Base-by-base conservation (phyloP, 2,113 vertebrate species). In the Rissa tridactyla region DNA sequence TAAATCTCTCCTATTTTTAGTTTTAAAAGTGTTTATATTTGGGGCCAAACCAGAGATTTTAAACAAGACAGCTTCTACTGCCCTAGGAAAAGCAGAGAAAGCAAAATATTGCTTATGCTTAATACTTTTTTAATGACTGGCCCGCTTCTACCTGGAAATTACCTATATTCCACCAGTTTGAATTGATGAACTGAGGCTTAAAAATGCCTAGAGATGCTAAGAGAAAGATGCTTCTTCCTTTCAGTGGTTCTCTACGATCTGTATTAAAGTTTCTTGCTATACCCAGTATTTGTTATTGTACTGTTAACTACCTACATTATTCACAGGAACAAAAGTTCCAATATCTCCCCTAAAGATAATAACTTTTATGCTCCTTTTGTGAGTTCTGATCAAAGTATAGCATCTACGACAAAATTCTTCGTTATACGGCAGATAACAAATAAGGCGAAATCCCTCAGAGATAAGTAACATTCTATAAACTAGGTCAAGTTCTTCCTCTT, bases 401-500 rank as follows among this genome's bases (percentile, higher is more conserved):
- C 36, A 83, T 26, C 61, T 86, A 32, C 8, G 6, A 58, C 57
- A 92, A 95, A 88, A 94, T 64, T 92, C 65, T 83, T 90, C 77
- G 88, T 90, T 91, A 49, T 83, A 72, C 66, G 51, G 44, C 44
- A 94, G 65, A 91, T 46, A 89, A 7, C n/a, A 89, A 94, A 90
- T 46, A 86, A 90, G 26, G n/a, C 92, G 11, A 86, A 94, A 88
- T 55, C 65, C 65, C 66, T 86, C 9, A 38, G 54, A 85, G 81
- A 92, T 76, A 94, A 95, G 94, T 91, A 96, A 73, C 77, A 92
- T 90, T 30, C 66, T 79, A 36, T 70, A 94, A 97, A 97, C 47
- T 96, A 96, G 97, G 94, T 96, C 97, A 97, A 97, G 55, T 60
- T 90, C 75, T 91, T 94, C 62, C 76, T 85, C 49, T 83, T 91